Evolutionary conservation across 1,140 invertebrate genomes (phyloP).

Genomic region (Apis dorsata): DNA sequence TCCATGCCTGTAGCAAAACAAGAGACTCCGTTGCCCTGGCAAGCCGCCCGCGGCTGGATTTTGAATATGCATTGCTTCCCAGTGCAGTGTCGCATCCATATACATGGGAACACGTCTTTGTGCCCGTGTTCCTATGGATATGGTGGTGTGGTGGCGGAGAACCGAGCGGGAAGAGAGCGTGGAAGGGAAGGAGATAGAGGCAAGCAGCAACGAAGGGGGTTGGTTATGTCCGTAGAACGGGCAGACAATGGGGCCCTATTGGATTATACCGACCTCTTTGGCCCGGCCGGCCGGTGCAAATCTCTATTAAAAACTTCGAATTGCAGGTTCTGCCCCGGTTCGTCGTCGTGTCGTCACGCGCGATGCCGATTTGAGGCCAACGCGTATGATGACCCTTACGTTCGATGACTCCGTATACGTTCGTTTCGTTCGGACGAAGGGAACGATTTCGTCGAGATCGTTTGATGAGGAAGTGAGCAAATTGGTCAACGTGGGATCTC

Average conservation of each 20-base stretch:
- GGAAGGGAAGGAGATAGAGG: neutral
- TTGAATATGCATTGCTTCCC: slow-evolving; percentile 80
- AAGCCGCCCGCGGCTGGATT: slow-evolving; percentile 77
- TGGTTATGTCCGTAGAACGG: slow-evolving; percentile 64
- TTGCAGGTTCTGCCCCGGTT: slow-evolving; percentile 43
- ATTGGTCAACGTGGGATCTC: too few relatives aligned
- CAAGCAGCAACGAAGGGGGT: neutral
- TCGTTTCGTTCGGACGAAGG: too few relatives aligned
- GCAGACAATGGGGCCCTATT: slow-evolving; percentile 76
- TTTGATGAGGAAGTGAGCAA: too few relatives aligned
- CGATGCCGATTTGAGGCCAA: neutral
- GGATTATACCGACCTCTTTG: slow-evolving; percentile 76
- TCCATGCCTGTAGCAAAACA: slow-evolving; percentile 73
- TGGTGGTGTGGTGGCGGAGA: slow-evolving; percentile 31
- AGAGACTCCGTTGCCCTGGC: slow-evolving; percentile 69
- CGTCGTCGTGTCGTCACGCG: neutral
- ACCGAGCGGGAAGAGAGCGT: neutral
- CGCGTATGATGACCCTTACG: neutral
- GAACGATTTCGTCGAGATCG: too few relatives aligned
- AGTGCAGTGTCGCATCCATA: slow-evolving; percentile 67
- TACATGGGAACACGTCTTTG: slow-evolving; percentile 63
- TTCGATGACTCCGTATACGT: neutral
- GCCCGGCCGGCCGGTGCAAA: slow-evolving; percentile 70
- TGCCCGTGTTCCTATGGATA: slow-evolving; percentile 52
- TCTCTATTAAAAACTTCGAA: slow-evolving; percentile 75